Evolutionary conservation across 2,797 vertebrate genomes (phyloP).

Genomic region (Amblyopsis hoosieri): DNA sequence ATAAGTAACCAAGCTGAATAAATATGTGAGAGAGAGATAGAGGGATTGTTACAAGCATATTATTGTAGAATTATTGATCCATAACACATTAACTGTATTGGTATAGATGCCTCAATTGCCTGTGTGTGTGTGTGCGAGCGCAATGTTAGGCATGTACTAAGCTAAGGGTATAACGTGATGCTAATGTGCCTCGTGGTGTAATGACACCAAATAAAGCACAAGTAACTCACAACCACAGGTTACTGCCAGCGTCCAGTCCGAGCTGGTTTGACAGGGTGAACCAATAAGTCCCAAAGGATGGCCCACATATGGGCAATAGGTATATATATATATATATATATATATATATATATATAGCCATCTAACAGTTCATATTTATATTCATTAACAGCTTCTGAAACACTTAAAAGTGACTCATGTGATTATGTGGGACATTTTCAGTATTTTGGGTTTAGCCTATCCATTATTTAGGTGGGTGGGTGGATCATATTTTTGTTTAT

Average conservation of each 20-base stretch:
- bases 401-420: too few relatives aligned
- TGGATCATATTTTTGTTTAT: not conserved
- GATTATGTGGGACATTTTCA: too few relatives aligned
- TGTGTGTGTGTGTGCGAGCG: not conserved
- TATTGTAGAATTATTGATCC: not conserved
- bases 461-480: not conserved
- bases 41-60: not conserved
- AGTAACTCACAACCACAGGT: not conserved
- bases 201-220: constrained; percentile 8
- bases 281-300: constrained; percentile 8
- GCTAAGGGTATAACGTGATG: not conserved
- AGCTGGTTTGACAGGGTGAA: constrained; percentile 6
- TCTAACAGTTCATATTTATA: not conserved
- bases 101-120: not conserved
- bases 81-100: not conserved
- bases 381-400: too few relatives aligned
- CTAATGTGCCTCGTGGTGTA: not conserved
- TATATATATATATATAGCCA: not conserved
- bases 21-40: too few relatives aligned
- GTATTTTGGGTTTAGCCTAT: not conserved
- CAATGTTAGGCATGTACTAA: constrained; percentile 11
- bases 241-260: constrained; percentile 7
- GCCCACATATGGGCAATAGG: constrained; percentile 17
- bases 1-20: too few relatives aligned
- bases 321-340: not conserved